phyloP scores from a whole-genome alignment of 2,113 vertebrate species.

The Nannobrachium achirus region DNA sequence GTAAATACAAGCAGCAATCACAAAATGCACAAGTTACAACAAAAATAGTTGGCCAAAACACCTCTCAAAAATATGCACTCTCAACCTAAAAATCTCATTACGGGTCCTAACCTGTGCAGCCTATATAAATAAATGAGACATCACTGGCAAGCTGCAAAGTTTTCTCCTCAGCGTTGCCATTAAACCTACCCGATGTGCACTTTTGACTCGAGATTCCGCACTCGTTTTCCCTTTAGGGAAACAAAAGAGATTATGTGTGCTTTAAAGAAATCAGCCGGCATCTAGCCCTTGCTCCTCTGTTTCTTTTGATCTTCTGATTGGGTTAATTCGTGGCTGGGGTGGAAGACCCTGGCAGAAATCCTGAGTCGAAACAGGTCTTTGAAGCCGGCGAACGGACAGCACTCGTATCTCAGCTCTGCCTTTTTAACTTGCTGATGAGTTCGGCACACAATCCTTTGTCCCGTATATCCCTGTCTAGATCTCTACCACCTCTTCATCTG shows the following conservation, averaged over 20 bases:
- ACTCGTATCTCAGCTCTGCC: conserved; percentile 14
- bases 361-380: conserved; percentile 68
- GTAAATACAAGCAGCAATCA: no score
- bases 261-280: conserved; percentile 78
- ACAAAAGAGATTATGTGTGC: conserved; percentile 81
- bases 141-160: conserved; percentile 65
- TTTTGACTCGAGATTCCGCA: conserved; percentile 67
- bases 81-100: no score
- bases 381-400: conserved; percentile 44
- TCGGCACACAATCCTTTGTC: neutral
- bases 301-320: conserved; percentile 80
- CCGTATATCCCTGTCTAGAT: conserved; percentile 12
- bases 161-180: conserved; percentile 60
- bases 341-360: conserved; percentile 46
- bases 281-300: conserved; percentile 69
- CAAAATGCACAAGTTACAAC: no score
- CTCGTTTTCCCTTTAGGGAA: conserved; percentile 67
- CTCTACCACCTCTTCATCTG: neutral
- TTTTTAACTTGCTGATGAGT: neutral
- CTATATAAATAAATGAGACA: conserved; percentile 65
- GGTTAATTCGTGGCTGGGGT: conserved; percentile 71
- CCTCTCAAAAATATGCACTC: no score
- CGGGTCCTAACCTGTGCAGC: conserved; percentile 16
- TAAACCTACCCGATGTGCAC: conserved; percentile 63
- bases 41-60: no score